Percentiles rank a stretch among this genome's conserved stretches.
Conservation (phyloP, 2,888 invertebrate genomes). For the Trissoscelio sp. region DNA sequence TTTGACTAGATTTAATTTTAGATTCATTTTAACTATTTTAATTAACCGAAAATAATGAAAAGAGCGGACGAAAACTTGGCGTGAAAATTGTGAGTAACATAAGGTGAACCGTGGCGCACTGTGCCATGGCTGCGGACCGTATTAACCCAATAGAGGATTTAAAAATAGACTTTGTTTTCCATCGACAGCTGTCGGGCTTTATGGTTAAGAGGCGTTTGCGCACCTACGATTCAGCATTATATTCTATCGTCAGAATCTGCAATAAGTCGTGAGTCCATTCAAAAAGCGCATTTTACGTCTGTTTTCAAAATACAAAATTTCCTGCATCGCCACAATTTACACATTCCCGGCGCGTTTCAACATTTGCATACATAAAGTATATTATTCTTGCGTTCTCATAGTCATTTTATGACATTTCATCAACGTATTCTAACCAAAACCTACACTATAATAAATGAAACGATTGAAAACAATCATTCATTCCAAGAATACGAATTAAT, state of each 20-base stretch:
- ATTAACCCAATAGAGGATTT: conserved; percentile 69
- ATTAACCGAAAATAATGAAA: background rate
- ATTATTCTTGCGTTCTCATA: background rate
- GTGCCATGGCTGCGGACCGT: conserved; percentile 47
- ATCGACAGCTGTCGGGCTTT: conserved; percentile 81
- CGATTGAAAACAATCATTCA: no score
- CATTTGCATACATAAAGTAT: no score
- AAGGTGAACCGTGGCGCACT: conserved; percentile 34
- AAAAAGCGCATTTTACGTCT: conserved; percentile 22
- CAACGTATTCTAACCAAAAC: background rate
- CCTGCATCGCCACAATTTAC: conserved; percentile 28
- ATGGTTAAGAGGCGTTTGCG: conserved; percentile 80
- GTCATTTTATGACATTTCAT: background rate
- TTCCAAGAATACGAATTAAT: no score
- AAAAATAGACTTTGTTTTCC: conserved; percentile 81
- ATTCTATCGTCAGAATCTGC: conserved; percentile 66
- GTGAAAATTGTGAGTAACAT: conserved; percentile 9
- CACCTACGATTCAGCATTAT: conserved; percentile 79
- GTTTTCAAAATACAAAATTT: conserved; percentile 57
- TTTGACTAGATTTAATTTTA: no score
- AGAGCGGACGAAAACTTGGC: background rate
- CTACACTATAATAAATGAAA: no score
- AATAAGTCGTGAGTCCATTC: conserved; percentile 35
- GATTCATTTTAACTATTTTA: no score
- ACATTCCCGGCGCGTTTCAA: conserved; percentile 13